Evolutionary conservation across 1,140 invertebrate genomes (phyloP).

Genomic region (Drosophila mayri): DNA sequence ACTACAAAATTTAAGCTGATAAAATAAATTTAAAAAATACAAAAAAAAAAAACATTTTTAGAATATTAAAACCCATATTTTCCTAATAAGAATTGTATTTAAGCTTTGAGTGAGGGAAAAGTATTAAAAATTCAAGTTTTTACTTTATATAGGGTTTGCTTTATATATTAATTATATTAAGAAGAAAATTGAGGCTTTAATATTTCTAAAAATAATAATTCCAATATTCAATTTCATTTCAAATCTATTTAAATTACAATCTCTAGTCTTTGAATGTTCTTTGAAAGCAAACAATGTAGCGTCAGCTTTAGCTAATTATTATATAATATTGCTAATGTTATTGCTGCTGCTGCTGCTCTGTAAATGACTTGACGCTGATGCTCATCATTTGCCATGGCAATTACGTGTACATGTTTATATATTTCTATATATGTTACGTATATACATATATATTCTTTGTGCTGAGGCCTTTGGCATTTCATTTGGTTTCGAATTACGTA

Average conservation of each 20-base stretch:
- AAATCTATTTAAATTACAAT: background rate
- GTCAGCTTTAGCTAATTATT: slow-evolving; percentile 14
- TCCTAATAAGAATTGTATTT: too few species aligned
- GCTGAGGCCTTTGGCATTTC: slow-evolving; percentile 56
- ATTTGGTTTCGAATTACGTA: slow-evolving; percentile 63
- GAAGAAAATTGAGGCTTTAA: too few species aligned
- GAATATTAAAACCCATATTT: too few species aligned
- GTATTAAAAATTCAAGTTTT: too few species aligned
- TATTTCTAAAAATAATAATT: too few species aligned
- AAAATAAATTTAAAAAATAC: too few species aligned
- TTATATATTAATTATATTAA: too few species aligned
- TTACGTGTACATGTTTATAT: slow-evolving; percentile 10
- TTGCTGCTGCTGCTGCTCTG: slow-evolving; percentile 35
- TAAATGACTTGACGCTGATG: slow-evolving; percentile 67
- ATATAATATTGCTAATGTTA: slow-evolving; percentile 53
- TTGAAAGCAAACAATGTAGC: background rate
- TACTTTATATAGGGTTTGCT: too few species aligned
- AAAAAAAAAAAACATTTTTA: too few species aligned
- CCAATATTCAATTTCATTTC: too few species aligned
- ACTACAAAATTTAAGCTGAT: too few species aligned
- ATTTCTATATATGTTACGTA: background rate
- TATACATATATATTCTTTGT: slow-evolving; percentile 45
- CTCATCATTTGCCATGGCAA: slow-evolving; percentile 44
- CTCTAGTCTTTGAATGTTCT: background rate
- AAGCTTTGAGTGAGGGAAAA: too few species aligned